Evolutionary conservation across 1,140 invertebrate genomes (phyloP).

Genomic region (Temnothorax curvispinosus): DNA sequence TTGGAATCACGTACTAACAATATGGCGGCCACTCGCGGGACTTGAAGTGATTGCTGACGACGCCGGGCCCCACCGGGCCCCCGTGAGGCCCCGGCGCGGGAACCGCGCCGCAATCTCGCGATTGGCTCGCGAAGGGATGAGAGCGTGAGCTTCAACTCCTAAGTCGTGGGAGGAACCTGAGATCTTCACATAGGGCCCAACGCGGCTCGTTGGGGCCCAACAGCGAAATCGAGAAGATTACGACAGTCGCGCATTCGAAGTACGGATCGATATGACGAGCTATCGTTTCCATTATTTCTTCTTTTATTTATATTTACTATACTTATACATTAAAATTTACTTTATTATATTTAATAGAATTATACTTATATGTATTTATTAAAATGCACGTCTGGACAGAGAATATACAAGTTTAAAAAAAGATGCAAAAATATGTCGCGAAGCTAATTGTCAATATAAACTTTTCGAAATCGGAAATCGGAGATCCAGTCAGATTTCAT

Average conservation of each 20-base stretch:
- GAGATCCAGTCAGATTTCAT: neutral
- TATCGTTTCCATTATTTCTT: too few species aligned
- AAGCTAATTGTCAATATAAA: too few species aligned
- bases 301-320: too few species aligned
- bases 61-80: slow-evolving; percentile 17
- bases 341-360: neutral
- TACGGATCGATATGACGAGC: too few species aligned
- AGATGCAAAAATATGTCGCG: too few species aligned
- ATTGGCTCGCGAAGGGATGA: slow-evolving; percentile 64
- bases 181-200: neutral
- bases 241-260: too few species aligned
- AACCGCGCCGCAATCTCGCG: slow-evolving; percentile 40
- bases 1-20: slow-evolving; percentile 71
- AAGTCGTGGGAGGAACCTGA: slow-evolving; percentile 44
- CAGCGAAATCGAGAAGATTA: neutral
- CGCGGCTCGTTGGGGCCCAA: neutral
- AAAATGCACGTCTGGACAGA: neutral
- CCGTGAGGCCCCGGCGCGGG: slow-evolving; percentile 53
- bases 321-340: neutral
- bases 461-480: neutral
- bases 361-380: neutral
- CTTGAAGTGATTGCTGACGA: slow-evolving; percentile 60
- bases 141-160: neutral
- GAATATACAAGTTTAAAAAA: neutral
- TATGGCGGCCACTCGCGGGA: slow-evolving; percentile 68